Evolutionary conservation across 2,888 invertebrate genomes (phyloP).

Genomic region (Melanostoma mellinum): DNA sequence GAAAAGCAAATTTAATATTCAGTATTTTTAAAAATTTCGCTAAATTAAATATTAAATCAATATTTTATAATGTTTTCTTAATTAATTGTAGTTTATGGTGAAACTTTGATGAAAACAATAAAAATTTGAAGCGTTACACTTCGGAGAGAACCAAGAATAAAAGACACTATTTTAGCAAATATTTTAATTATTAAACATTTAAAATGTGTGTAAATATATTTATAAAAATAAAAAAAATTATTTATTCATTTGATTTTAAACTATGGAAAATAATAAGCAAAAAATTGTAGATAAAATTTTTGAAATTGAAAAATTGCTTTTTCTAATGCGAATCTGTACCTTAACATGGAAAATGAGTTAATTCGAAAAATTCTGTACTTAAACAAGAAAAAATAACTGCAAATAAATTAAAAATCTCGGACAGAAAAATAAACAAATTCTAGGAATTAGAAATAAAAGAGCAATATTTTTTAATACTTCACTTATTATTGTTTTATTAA

Average conservation of each 20-base stretch:
- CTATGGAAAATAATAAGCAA: neutral
- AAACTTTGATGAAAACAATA: constrained; percentile 23
- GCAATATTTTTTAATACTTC: constrained; percentile 68
- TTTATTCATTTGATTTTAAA: neutral
- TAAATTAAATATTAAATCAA: constrained; percentile 25
- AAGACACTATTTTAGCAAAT: constrained; percentile 70
- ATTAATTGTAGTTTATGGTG: constrained; percentile 47
- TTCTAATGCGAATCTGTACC: constrained; percentile 62
- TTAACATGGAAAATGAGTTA: constrained; percentile 54
- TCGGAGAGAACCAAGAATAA: constrained; percentile 70
- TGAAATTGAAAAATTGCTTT: constrained; percentile 25
- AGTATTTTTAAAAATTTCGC: constrained; percentile 54
- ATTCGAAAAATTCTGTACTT: constrained; percentile 49
- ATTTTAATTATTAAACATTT: constrained; percentile 52
- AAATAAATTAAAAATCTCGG: constrained; percentile 22
- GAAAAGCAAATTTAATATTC: constrained; percentile 1
- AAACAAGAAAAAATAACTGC: constrained; percentile 12
- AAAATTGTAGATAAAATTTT: neutral
- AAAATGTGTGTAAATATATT: constrained; percentile 17
- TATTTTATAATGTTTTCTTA: constrained; percentile 19
- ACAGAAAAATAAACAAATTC: constrained; percentile 34
- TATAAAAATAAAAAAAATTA: constrained; percentile 26
- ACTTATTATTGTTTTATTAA: constrained; percentile 17
- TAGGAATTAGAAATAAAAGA: constrained; percentile 58
- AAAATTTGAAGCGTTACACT: constrained; percentile 63